phyloP scores from a whole-genome alignment of 2,888 invertebrate species.

The Hecatera dysodea region DNA sequence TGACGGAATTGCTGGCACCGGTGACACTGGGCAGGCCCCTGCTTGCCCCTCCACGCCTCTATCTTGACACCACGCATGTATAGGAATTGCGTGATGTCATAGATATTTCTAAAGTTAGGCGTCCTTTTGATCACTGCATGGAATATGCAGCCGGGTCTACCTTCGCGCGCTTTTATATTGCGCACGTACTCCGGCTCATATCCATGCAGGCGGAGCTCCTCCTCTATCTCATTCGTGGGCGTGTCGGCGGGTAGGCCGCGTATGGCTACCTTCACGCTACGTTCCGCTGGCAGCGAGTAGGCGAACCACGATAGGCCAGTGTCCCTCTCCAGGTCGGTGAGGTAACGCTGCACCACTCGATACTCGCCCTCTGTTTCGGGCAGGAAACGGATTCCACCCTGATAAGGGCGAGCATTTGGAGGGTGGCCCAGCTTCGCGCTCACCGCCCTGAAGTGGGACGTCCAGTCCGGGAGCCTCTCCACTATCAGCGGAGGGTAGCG shows the following conservation, averaged over 20 bases:
- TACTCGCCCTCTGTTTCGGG: background rate
- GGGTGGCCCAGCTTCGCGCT: background rate
- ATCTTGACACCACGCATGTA: conserved; percentile 55
- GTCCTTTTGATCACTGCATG: conserved; percentile 19
- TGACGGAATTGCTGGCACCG: background rate
- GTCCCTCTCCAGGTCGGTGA: background rate
- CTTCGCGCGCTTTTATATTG: background rate
- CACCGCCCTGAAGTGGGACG: background rate
- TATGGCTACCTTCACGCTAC: no score
- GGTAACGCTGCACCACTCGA: background rate
- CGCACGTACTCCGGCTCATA: conserved; percentile 16
- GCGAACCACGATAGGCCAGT: background rate
- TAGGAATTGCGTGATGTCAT: background rate
- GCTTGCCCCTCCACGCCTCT: no score
- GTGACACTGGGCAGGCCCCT: conserved; percentile 62
- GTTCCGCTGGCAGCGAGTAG: no score
- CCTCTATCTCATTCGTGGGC: background rate
- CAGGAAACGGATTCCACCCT: background rate
- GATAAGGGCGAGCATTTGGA: background rate
- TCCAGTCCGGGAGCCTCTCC: background rate
- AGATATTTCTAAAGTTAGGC: background rate
- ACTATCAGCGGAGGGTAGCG: background rate
- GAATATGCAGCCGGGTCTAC: conserved; percentile 4
- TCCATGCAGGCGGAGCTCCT: background rate
- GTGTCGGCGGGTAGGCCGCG: background rate